Evolutionary conservation across 2,888 invertebrate genomes (phyloP), one percentile per base, ranked within the genome.

Genomic region (Dendrolimus houi): DNA sequence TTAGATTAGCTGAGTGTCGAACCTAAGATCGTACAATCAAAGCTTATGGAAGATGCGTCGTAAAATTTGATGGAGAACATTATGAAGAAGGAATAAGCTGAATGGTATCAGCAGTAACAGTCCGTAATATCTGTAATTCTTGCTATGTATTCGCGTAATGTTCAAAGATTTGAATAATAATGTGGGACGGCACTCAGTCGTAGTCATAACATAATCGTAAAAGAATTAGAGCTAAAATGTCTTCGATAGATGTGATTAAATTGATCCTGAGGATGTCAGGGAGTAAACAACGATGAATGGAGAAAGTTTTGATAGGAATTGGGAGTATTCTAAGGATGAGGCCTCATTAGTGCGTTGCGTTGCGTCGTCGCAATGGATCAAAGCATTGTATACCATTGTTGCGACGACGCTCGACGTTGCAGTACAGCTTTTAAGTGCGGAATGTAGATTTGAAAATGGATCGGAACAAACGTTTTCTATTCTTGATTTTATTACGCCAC

Each of bases 1-100:
- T 29, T 29, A 29, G 29, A 29, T 29, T 3, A 29, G 29, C 6
- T 6, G 29, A 29, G 29, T 29, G 29, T 29, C 29, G 1, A 29
- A 29, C 29, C 64, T 72, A 68, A 68, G 77, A 76, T 74, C 70
- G 72, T 64, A 70, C 70, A 78, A 79, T 78, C 77, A 75, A 74
- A 77, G 74, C 79, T 77, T 77, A 78, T 74, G 75, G 79, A 79
- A 83, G 77, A 82, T 81, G 75, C 67, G 65, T 71, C 79, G 68
- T 85, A 83, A 85, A 83, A 83, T 82, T 84, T 84, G 81, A 85
- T 69, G 79, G 78, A 69, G 63, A 73, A 69, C 77, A 79, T 79
- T 79, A 82, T 72, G 72, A 74, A 73, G 67, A 70, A 66, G 70
- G 69, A 79, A 78, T 79, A 79, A 77, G 75, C 75, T 68, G 69